Conservation (phyloP, 2,888 invertebrate species). For the Platynereis dumerilii region DNA sequence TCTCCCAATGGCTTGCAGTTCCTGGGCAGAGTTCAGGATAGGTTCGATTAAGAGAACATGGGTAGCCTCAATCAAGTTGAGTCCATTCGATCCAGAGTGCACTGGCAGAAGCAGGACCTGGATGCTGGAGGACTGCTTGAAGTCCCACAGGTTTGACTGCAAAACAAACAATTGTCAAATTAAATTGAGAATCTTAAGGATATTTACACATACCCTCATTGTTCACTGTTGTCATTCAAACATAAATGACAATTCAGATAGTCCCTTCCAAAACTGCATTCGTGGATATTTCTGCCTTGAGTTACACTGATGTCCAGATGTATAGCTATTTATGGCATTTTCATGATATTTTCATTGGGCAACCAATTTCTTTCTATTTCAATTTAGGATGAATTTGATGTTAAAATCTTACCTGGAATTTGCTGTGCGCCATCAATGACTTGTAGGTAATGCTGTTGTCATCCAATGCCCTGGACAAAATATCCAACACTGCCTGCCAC, state of each 20-base stretch:
- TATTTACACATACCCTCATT: no score
- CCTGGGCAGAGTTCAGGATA: constrained; percentile 75
- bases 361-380: no score
- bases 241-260: no score
- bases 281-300: no score
- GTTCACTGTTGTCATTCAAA: no score
- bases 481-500: constrained; percentile 66
- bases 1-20: constrained; percentile 79
- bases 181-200: no score
- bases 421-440: constrained; percentile 56
- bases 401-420: constrained; percentile 59
- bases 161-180: constrained; percentile 18
- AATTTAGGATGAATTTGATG: background rate
- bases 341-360: no score
- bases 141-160: constrained; percentile 55
- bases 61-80: constrained; percentile 80
- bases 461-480: constrained; percentile 68
- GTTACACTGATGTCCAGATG: no score
- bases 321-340: no score
- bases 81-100: constrained; percentile 75
- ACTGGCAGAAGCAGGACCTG: constrained; percentile 73
- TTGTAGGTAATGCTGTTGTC: constrained; percentile 67
- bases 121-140: constrained; percentile 52
- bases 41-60: constrained; percentile 80
- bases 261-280: no score